phyloP scores from a whole-genome alignment of 2,888 invertebrate genomes.

The Penaeus monodon region DNA sequence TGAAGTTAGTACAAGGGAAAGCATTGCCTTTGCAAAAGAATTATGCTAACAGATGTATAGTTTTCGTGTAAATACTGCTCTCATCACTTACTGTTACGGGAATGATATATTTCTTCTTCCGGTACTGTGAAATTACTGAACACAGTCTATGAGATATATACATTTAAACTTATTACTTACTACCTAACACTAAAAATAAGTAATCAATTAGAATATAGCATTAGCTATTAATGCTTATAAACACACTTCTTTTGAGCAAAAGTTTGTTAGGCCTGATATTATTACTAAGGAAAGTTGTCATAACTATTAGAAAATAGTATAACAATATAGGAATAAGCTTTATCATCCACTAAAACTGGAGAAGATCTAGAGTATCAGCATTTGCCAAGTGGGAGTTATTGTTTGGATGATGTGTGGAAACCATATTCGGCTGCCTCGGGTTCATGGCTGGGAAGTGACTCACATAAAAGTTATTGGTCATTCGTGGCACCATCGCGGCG shows the following conservation, averaged over 20 bases:
- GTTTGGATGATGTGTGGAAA: slow-evolving; percentile 25
- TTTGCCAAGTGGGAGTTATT: slow-evolving; percentile 26
- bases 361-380: slow-evolving; percentile 43
- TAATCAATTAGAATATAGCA: slow-evolving; percentile 38
- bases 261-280: slow-evolving; percentile 6
- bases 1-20: slow-evolving; percentile 5
- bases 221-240: slow-evolving; percentile 46
- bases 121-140: slow-evolving; percentile 43
- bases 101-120: slow-evolving; percentile 5
- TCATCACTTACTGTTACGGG: slow-evolving; percentile 19
- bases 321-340: slow-evolving; percentile 6
- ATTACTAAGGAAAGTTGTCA: slow-evolving; percentile 6
- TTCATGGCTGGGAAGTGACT: slow-evolving; percentile 7
- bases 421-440: not conserved
- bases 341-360: slow-evolving; percentile 48
- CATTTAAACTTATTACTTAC: slow-evolving; percentile 30
- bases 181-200: slow-evolving; percentile 23
- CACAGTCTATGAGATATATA: slow-evolving; percentile 34
- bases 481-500: slow-evolving; percentile 2
- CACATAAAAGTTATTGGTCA: slow-evolving; percentile 4
- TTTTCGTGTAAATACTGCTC: not conserved
- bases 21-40: slow-evolving; percentile 12
- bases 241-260: slow-evolving; percentile 46
- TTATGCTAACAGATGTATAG: slow-evolving; percentile 11
- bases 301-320: too few species aligned